Conservation (phyloP, 2,113 vertebrate species). For the Anser cygnoides region DNA sequence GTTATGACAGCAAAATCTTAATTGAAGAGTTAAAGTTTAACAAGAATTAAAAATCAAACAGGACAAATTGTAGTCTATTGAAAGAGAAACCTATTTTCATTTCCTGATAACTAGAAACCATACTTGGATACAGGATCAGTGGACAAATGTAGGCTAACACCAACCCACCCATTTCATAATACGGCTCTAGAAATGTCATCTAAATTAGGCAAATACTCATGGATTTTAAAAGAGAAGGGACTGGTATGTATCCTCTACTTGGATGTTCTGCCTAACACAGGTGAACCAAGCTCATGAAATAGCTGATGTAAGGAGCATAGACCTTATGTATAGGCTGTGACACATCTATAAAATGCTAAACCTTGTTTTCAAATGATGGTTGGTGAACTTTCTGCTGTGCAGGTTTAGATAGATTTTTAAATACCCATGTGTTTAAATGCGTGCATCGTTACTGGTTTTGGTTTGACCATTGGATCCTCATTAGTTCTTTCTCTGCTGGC, state of each 20-base stretch:
- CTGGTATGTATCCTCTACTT: accelerated
- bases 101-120: background rate
- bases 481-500: background rate
- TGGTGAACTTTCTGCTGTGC: background rate
- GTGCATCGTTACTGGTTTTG: background rate
- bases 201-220: background rate
- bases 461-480: background rate
- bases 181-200: background rate
- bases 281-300: background rate
- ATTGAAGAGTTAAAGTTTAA: background rate
- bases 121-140: background rate
- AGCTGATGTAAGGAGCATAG: background rate
- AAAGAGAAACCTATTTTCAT: background rate
- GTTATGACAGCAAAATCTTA: background rate
- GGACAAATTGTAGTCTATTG: background rate
- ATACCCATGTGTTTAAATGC: accelerated
- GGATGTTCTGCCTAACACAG: background rate
- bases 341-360: background rate
- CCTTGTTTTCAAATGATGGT: background rate
- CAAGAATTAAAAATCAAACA: background rate
- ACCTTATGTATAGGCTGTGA: background rate
- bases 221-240: background rate
- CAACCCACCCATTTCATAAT: background rate
- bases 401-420: background rate
- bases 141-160: background rate